Percentiles rank a stretch among this genome's conserved stretches.
phyloP scores from a whole-genome alignment of 2,113 vertebrate genomes.

The Hoplias malabaricus region DNA sequence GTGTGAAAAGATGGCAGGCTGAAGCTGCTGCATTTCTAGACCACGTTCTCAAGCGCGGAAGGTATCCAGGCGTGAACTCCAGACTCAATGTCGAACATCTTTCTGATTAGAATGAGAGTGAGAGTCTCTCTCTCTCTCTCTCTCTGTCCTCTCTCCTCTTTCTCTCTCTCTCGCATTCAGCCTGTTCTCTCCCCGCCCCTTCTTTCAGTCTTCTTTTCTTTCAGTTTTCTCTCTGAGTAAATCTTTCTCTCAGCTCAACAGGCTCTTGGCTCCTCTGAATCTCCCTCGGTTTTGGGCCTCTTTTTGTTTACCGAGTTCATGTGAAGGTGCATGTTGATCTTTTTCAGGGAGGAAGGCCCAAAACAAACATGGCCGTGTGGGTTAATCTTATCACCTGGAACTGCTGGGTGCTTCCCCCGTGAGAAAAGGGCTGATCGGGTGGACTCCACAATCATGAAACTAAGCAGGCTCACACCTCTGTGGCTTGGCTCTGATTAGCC shows the following conservation, averaged over 20 bases:
- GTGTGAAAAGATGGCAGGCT: constrained; percentile 6
- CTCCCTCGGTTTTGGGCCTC: constrained; percentile 16
- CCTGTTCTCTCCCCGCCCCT: not conserved
- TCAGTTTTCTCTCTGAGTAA: constrained; percentile 24
- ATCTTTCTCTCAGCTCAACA: constrained; percentile 34
- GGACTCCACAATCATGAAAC: constrained; percentile 1
- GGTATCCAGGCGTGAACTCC: constrained; percentile 59
- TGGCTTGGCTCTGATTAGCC: not conserved
- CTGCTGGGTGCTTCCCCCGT: constrained; percentile 3
- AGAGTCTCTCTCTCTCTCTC: constrained; percentile 25
- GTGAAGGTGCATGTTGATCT: constrained; percentile 24
- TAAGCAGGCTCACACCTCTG: not conserved
- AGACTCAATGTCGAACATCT: constrained; percentile 44
- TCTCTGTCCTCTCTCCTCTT: not conserved
- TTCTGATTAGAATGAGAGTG: constrained; percentile 32
- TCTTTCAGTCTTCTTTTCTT: constrained; percentile 20
- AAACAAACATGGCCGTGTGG: constrained; percentile 40
- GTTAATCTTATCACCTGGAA: constrained; percentile 43
- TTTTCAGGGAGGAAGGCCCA: constrained; percentile 28
- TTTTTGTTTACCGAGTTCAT: constrained; percentile 36
- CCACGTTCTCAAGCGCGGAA: constrained; percentile 52
- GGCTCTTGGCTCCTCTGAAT: constrained; percentile 21
- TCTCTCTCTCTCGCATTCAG: not conserved
- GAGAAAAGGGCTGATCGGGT: not conserved
- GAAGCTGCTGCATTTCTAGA: constrained; percentile 52